These are phyloP conservation scores for Mohoua ochrocephala DNA, from an alignment of 2,113 vertebrate genomes.

Conservation along the genomic window DNA sequence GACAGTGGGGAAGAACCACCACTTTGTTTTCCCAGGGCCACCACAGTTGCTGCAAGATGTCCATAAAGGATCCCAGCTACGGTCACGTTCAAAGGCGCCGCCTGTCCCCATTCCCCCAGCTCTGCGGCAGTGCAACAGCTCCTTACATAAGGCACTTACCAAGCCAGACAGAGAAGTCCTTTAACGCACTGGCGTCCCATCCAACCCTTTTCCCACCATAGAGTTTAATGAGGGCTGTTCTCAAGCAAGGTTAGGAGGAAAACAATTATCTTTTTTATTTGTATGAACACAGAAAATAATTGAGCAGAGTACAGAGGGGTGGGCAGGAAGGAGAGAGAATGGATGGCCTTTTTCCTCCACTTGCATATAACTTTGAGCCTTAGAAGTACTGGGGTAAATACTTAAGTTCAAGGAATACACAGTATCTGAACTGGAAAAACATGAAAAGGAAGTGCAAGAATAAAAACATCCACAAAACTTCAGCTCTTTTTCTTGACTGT, in stretches of 20 bases:
- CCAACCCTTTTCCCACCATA: background rate
- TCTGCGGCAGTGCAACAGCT: accelerated
- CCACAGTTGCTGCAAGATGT: background rate
- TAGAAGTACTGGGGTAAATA: background rate
- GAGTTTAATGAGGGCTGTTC: conserved; percentile 27
- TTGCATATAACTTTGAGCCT: background rate
- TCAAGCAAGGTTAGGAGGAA: background rate
- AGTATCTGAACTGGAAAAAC: background rate
- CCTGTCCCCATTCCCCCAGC: background rate
- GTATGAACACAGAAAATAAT: background rate
- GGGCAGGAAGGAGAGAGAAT: background rate
- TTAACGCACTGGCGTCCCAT: background rate
- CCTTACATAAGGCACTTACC: background rate
- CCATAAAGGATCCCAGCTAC: background rate
- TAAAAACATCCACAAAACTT: background rate
- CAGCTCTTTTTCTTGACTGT: background rate
- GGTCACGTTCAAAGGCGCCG: accelerated
- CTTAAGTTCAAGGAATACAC: background rate
- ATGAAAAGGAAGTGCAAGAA: background rate
- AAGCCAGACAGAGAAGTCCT: background rate
- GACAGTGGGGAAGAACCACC: background rate
- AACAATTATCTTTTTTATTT: conserved; percentile 12
- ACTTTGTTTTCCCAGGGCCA: background rate
- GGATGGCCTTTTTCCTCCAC: background rate
- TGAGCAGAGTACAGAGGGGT: background rate